phyloP scores from a whole-genome alignment of 2,888 invertebrate species.

The Tridacna gigas region DNA sequence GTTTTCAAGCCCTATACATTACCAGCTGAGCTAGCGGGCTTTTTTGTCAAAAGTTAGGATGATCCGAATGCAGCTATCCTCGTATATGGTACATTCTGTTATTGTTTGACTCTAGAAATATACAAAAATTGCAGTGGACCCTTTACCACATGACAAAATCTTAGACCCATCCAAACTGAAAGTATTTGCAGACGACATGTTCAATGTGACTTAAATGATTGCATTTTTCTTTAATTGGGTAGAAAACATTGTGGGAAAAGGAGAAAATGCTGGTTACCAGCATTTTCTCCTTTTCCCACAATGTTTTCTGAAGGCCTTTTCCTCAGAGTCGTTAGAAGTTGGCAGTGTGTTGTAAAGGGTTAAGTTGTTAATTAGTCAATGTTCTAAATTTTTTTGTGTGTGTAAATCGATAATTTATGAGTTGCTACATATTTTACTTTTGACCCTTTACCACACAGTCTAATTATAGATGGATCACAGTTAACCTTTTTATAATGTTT shows the following conservation, averaged over 20 bases:
- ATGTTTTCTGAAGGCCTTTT: background rate
- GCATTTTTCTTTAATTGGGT: background rate
- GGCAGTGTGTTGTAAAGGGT: background rate
- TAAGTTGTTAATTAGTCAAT: too few relatives aligned
- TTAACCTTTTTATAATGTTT: too few relatives aligned
- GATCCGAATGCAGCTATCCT: too few relatives aligned
- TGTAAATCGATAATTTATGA: too few relatives aligned
- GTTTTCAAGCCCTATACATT: background rate
- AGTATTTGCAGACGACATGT: background rate
- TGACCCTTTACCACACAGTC: background rate
- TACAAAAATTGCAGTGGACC: too few relatives aligned
- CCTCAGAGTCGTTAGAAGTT: background rate
- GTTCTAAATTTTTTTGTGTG: too few relatives aligned
- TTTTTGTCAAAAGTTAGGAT: too few relatives aligned
- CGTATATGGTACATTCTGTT: too few relatives aligned
- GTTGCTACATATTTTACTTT: too few relatives aligned
- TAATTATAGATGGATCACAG: too few relatives aligned
- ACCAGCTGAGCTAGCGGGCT: background rate
- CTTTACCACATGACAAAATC: too few relatives aligned
- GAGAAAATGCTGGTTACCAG: background rate
- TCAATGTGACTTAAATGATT: background rate
- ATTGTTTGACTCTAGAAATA: too few relatives aligned
- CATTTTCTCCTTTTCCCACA: conserved; percentile 1
- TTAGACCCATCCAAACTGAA: background rate
- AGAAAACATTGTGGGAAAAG: background rate